A percentile compares a stretch with the other conserved stretches of the same genome.
Conservation (phyloP, 2,888 invertebrate species). For the Mimumesa dahlbomi region DNA sequence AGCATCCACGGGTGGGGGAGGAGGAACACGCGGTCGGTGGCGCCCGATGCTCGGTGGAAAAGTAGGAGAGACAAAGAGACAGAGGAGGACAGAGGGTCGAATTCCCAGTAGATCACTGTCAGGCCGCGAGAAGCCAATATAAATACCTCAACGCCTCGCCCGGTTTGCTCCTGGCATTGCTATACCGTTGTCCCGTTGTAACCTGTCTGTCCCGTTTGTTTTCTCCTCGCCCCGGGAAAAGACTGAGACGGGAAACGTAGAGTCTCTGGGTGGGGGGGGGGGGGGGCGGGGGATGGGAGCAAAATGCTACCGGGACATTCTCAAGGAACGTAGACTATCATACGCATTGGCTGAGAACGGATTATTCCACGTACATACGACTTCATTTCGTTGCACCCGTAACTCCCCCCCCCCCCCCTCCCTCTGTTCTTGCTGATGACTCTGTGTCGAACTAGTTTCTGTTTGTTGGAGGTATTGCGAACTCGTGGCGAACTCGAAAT, state of each 20-base stretch:
- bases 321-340: constrained; percentile 45
- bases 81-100: constrained; percentile 66
- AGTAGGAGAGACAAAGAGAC: constrained; percentile 55
- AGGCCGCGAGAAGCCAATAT: constrained; percentile 78
- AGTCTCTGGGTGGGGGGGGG: too few species aligned
- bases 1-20: constrained; percentile 6
- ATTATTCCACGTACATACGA: constrained; percentile 63
- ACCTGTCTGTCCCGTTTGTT: constrained; percentile 66
- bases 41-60: constrained; percentile 42
- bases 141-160: constrained; percentile 77
- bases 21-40: constrained; percentile 24
- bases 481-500: too few species aligned
- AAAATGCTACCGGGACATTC: constrained; percentile 5
- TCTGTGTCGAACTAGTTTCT: constrained; percentile 29
- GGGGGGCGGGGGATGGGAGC: not conserved
- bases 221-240: constrained; percentile 36
- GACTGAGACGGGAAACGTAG: not conserved
- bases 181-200: constrained; percentile 55
- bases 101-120: constrained; percentile 80
- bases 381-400: constrained; percentile 41
- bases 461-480: too few species aligned
- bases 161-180: constrained; percentile 66
- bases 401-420: constrained; percentile 35
- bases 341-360: constrained; percentile 46
- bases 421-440: constrained; percentile 10